These are phyloP conservation scores for Caenorhabditis angaria DNA, from an alignment of 2,888 invertebrate species.

Conservation along the genomic window DNA sequence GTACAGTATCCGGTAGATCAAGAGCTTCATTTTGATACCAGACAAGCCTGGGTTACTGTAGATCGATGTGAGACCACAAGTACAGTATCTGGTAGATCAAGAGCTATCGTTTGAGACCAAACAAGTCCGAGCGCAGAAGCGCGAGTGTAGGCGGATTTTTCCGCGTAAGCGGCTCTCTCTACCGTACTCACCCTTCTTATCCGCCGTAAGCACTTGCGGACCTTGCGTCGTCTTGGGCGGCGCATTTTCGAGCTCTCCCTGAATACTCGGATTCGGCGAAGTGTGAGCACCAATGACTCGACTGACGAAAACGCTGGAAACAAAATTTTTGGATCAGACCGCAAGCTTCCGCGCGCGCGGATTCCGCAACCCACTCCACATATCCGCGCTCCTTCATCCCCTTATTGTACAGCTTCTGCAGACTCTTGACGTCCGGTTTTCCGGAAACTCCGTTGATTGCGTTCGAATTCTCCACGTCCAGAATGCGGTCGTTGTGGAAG, in stretches of 20 bases:
- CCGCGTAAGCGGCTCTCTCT: no score
- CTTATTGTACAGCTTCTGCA: no score
- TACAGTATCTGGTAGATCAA: no score
- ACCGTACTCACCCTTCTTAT: background rate
- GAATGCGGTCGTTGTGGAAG: background rate
- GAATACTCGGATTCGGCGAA: background rate
- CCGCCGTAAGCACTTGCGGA: background rate
- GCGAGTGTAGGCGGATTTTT: no score
- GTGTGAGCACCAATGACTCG: background rate
- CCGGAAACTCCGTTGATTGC: background rate
- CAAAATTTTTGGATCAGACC: background rate
- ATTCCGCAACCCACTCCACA: background rate
- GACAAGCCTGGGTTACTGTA: no score
- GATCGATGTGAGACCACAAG: no score
- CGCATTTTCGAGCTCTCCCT: background rate
- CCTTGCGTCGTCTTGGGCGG: background rate
- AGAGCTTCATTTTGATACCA: no score
- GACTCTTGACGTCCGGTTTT: background rate
- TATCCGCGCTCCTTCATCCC: no score
- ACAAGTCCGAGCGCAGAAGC: no score
- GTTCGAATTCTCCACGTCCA: background rate
- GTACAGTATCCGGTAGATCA: no score
- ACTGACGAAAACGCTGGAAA: background rate
- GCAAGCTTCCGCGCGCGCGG: background rate
- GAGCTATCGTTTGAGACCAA: no score